Base-by-base conservation (phyloP, 1,140 invertebrate genomes). In the Dinoponera quadriceps region DNA sequence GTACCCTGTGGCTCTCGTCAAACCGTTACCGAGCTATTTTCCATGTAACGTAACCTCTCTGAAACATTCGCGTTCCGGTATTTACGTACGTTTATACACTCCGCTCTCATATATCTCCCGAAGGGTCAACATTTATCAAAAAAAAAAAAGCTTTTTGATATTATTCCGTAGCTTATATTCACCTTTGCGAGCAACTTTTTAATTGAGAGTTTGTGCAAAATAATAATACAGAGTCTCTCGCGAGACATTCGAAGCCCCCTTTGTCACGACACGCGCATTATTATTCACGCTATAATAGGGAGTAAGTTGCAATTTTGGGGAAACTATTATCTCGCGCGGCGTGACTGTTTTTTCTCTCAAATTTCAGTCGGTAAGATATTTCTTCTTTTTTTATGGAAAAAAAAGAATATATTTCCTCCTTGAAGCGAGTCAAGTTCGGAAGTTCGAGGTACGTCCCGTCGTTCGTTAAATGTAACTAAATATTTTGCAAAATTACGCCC, bases 21-120 rank as follows among this genome's bases (percentile, higher is more conserved):
- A 89, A 89, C 88, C 84, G 88, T 87, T 88, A 87, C 85, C 88
- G 88, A 82, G 88, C 82, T 87, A 89, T 89, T 89, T 89, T 89
- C 88, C 82, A 75, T 84, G 86, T 89, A 89, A 88, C 74, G 85
- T 81, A 68, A 84, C 84, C 84, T 81, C 84, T 88, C 81, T 86
- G 87, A 88, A 88, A 88, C 87, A 77, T 85, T 88, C 86, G 69
- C 59, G 83, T 88, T 85, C 77, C 84, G 83, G 78, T 88, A 85
- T 73, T 88, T 59, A 84, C 86, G 66, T 85, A 59, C 86, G 44
- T 69, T 66, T 78, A 49, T 44, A 44, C 51, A 51, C 63, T 75
- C 63, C 55, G 38, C 74, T 48, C 38, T 59, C 72, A 77, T 85
- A 72, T 86, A 85, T 86, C 51, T 63, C 62, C 44, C 60, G 62